A percentile compares a stretch with the other conserved stretches of the same genome.
Evolutionary conservation across 1,140 invertebrate genomes (phyloP).

Genomic region (Papilio xuthus): DNA sequence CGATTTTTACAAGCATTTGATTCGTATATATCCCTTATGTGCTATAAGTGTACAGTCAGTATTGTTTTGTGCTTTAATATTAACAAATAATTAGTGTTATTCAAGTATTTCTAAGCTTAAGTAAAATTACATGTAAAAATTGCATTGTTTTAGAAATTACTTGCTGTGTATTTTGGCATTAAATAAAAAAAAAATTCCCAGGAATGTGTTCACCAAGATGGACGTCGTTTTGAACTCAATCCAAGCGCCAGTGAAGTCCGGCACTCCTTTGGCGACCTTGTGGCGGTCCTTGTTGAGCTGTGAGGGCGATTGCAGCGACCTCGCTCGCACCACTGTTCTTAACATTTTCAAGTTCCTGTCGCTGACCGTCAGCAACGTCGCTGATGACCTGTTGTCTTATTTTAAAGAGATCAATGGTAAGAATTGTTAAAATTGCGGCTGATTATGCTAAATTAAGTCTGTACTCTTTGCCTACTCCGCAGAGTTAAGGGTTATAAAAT

Average conservation of each 20-base stretch:
- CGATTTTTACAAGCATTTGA: too few relatives aligned
- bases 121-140: not conserved
- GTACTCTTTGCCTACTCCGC: not conserved
- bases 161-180: not conserved
- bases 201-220: constrained; percentile 63
- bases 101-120: too few relatives aligned
- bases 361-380: constrained; percentile 53
- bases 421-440: not conserved
- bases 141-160: too few relatives aligned
- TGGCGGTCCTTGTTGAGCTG: constrained; percentile 62
- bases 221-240: constrained; percentile 61
- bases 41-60: too few relatives aligned
- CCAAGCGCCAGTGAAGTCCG: constrained; percentile 45
- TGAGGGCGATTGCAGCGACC: constrained; percentile 48
- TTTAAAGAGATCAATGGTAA: constrained; percentile 68
- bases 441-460: not conserved
- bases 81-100: too few relatives aligned
- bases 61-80: too few relatives aligned
- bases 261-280: constrained; percentile 49
- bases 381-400: constrained; percentile 60
- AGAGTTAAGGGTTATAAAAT: too few relatives aligned
- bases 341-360: constrained; percentile 57
- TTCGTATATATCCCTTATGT: too few relatives aligned
- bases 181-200: constrained; percentile 43
- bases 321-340: constrained; percentile 53